A percentile compares a stretch with the other conserved stretches of the same genome.
These are phyloP conservation scores for Schizaphis graminum DNA, from an alignment of 2,888 invertebrate genomes.

Conservation along the genomic window DNA sequence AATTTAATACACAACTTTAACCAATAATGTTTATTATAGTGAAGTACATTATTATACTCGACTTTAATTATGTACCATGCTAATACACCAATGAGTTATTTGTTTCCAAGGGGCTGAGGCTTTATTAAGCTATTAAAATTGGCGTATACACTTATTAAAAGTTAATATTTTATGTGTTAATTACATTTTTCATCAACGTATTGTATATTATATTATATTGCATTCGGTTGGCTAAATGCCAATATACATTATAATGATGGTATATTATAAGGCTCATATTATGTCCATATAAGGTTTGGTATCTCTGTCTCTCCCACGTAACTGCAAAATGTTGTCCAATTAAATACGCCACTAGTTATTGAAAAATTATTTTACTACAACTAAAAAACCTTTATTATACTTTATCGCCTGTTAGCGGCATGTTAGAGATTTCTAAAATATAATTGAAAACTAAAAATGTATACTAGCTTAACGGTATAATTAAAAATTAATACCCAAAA, in stretches of 20 bases:
- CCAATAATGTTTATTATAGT: not conserved
- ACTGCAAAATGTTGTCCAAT: not conserved
- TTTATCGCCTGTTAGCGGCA: not conserved
- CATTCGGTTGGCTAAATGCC: not conserved
- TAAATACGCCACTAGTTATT: not conserved
- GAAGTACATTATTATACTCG: not conserved
- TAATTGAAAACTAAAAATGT: not conserved
- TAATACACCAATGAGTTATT: not conserved
- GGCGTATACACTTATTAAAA: not conserved
- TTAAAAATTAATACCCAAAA: not conserved
- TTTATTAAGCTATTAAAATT: not conserved
- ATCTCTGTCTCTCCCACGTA: not conserved
- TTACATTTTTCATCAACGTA: not conserved
- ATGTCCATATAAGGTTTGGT: not conserved
- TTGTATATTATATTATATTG: not conserved
- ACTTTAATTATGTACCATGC: not conserved
- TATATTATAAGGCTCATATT: not conserved
- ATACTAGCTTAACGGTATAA: not conserved
- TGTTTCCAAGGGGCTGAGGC: not conserved
- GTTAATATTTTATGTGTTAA: not conserved
- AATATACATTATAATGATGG: not conserved
- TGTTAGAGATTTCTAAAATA: not conserved
- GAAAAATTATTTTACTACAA: not conserved
- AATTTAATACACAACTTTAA: not conserved
- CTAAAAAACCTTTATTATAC: not conserved